These are phyloP conservation scores for Selenia dentaria DNA, from an alignment of 2,888 invertebrate genomes.

Conservation along the genomic window DNA sequence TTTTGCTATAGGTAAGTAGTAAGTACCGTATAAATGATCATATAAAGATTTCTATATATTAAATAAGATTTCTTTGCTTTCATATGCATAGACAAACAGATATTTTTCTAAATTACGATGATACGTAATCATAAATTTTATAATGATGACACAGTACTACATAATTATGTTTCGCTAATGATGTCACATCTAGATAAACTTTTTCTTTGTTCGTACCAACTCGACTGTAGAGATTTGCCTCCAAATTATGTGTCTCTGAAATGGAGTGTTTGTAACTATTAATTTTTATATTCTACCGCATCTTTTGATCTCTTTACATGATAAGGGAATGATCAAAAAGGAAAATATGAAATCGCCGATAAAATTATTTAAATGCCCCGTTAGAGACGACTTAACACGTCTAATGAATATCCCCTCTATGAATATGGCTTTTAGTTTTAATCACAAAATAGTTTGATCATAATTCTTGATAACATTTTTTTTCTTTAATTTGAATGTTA, in stretches of 20 bases:
- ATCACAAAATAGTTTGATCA: conserved; percentile 29
- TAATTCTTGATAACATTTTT: conserved; percentile 31
- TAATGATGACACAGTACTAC: too few species aligned
- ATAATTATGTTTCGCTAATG: too few species aligned
- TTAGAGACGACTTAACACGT: conserved; percentile 39
- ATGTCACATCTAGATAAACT: conserved; percentile 19
- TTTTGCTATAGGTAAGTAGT: too few species aligned
- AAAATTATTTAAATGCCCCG: conserved; percentile 33
- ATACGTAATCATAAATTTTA: too few species aligned
- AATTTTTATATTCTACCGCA: conserved; percentile 66
- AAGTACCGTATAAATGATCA: too few species aligned
- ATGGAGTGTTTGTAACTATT: conserved; percentile 73
- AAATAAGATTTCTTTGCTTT: too few species aligned
- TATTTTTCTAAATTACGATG: too few species aligned
- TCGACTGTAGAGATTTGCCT: conserved; percentile 53
- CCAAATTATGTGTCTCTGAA: conserved; percentile 59
- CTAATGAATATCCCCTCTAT: conserved; percentile 37
- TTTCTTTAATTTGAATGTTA: conserved; percentile 27
- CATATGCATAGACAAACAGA: too few species aligned
- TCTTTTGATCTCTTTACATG: conserved; percentile 54
- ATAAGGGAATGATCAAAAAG: conserved; percentile 40
- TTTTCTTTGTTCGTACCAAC: conserved; percentile 29
- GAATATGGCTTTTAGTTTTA: conserved; percentile 31
- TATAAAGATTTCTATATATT: too few species aligned
- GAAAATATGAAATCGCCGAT: conserved; percentile 37